Conservation (phyloP, 2,888 invertebrate genomes). For the Agrotis exclamationis region DNA sequence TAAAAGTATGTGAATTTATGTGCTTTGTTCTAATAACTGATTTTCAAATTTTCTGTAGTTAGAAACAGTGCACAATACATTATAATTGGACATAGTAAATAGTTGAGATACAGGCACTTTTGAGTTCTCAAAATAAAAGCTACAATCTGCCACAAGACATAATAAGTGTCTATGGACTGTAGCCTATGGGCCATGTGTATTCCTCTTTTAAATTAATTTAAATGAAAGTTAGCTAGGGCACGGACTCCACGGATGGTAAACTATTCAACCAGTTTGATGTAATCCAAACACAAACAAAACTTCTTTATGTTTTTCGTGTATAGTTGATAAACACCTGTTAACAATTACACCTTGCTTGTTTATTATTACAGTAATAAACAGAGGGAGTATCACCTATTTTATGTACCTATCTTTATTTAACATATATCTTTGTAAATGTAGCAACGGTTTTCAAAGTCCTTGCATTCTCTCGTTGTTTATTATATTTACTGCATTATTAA, state of each 20-base stretch:
- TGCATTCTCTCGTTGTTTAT: constrained; percentile 48
- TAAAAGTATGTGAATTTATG: neutral
- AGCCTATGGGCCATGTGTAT: no score
- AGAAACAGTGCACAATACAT: neutral
- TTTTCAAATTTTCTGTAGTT: neutral
- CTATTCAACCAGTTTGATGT: neutral
- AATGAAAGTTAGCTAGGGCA: neutral
- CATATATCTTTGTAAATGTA: constrained; percentile 9
- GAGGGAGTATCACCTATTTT: neutral
- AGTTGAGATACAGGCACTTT: no score
- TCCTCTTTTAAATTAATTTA: no score
- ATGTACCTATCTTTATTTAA: constrained; percentile 2
- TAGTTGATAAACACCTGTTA: constrained; percentile 14
- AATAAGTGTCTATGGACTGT: no score
- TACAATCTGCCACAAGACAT: no score
- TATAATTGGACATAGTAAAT: neutral
- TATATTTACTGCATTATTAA: constrained; percentile 22
- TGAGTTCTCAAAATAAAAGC: no score
- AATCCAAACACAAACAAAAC: no score
- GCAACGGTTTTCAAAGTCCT: constrained; percentile 46
- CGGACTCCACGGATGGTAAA: no score
- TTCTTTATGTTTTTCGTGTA: neutral
- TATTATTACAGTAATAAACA: neutral
- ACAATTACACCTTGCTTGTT: constrained; percentile 13
- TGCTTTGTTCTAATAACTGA: constrained; percentile 12